Evolutionary conservation across 1,140 invertebrate species (phyloP).

Genomic region (Galleria mellonella): DNA sequence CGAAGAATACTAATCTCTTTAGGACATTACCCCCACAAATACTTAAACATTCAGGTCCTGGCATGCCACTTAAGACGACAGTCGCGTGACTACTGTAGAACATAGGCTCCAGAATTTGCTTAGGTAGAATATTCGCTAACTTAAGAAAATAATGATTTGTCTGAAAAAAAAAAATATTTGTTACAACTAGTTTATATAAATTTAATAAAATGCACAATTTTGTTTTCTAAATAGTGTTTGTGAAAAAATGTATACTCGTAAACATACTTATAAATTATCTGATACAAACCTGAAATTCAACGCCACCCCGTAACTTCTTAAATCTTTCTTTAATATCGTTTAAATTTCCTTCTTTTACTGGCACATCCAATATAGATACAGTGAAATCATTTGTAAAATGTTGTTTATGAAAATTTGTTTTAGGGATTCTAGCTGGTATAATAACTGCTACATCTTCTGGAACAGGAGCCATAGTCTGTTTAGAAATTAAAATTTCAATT

Average conservation of each 20-base stretch:
- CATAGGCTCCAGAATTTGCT: conserved; percentile 34
- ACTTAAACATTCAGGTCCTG: conserved; percentile 41
- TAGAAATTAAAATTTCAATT: conserved; percentile 8
- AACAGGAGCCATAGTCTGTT: conserved; percentile 28
- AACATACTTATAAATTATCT: neutral
- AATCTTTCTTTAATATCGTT: conserved; percentile 22
- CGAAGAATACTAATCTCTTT: conserved; percentile 58
- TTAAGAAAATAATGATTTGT: conserved; percentile 60
- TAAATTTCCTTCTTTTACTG: conserved; percentile 20
- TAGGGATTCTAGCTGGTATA: conserved; percentile 35
- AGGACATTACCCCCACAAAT: conserved; percentile 48
- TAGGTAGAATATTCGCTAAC: conserved; percentile 47
- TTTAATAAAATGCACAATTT: neutral
- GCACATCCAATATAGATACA: conserved; percentile 39
- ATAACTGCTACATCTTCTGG: conserved; percentile 42
- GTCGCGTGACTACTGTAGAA: conserved; percentile 56
- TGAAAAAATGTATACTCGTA: no score
- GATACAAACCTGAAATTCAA: conserved; percentile 37
- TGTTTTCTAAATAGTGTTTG: no score
- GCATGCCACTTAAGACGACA: conserved; percentile 60
- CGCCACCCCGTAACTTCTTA: conserved; percentile 25
- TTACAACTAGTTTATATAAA: neutral
- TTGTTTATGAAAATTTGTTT: conserved; percentile 4
- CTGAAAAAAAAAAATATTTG: conserved; percentile 21
- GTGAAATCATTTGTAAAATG: conserved; percentile 43